Evolutionary conservation across 2,113 vertebrate genomes (phyloP), one percentile per base, ranked within the genome.

Genomic region (Hepsetus odoe): DNA sequence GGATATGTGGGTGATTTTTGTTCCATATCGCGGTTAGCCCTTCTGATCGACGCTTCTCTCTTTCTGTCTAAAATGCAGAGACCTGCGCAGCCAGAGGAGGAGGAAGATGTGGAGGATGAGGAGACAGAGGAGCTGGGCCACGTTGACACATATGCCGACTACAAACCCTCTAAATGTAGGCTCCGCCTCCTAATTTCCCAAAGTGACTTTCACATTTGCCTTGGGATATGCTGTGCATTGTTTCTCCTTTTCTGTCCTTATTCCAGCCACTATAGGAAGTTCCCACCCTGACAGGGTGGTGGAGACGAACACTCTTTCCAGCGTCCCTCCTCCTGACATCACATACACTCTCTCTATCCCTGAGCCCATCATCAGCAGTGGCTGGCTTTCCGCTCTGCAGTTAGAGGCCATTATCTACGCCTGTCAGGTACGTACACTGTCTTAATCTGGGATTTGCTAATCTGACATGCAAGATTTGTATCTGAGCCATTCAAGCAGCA

Each of bases 251-350:
- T 56, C 4, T 44, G 38, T 82, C 0, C n/a, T 30, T 74, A 76
- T 56, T 38, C 11, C 86, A 99, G 98, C 95, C 82, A 98, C 95
- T 82, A 92, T 98, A 30, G 98, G 98, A 83, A 96, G 93, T 84
- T 96, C 96, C 74, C 97, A 99, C 85, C 98, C 98, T 0, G 98
- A 99, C 90, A 95, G 95, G 0, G 98, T 99, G 75, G 98, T 99
- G 64, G 98, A 99, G 86, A 99, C 98, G 0, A 99, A 96, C 92
- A 99, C 98, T 0, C 89, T 99, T 2, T 99, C 97, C 84, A 99
- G 98, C 0, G 97, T 99, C 8, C 98, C 98, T 3, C 98, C 98
- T 0, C 98, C 98, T 0, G 95, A 99, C 87, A 91, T 99, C 89
- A 96, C 94, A 74, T 99, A 99, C 82, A 87, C 85, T n/a, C 92